These are phyloP conservation scores for Siniperca undulata DNA, from an alignment of 2,797 vertebrate genomes.

Conservation along the genomic window DNA sequence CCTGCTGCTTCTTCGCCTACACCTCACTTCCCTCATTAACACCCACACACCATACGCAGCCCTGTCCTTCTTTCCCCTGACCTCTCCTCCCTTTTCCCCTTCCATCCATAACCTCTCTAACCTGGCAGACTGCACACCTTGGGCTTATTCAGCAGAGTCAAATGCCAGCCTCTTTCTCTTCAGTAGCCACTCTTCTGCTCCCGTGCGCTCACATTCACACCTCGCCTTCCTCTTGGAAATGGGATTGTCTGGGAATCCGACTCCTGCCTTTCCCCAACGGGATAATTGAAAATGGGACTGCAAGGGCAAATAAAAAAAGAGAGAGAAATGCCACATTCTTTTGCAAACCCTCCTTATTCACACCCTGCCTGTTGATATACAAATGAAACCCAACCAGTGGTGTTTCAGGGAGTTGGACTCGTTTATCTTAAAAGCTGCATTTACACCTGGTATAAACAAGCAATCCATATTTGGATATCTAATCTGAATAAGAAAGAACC, in stretches of 20 bases:
- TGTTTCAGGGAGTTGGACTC: slow-evolving; percentile 3
- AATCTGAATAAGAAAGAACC: not conserved
- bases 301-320: slow-evolving; percentile 58
- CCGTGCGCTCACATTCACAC: slow-evolving; percentile 88
- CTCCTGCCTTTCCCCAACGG: slow-evolving; percentile 64
- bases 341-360: slow-evolving; percentile 21
- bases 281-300: slow-evolving; percentile 81
- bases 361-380: slow-evolving; percentile 60
- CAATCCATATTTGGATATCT: no score
- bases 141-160: slow-evolving; percentile 98
- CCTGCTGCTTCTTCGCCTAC: slow-evolving; percentile 40
- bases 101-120: slow-evolving; percentile 76
- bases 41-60: slow-evolving; percentile 37
- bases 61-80: slow-evolving; percentile 8
- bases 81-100: slow-evolving; percentile 21
- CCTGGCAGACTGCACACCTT: slow-evolving; percentile 85
- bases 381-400: not conserved
- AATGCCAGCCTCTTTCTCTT: slow-evolving; percentile 91
- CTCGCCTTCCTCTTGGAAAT: slow-evolving; percentile 79
- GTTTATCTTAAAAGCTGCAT: not conserved
- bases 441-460: not conserved
- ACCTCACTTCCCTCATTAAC: slow-evolving; percentile 68
- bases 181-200: slow-evolving; percentile 92
- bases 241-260: slow-evolving; percentile 80
- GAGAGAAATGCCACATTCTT: slow-evolving; percentile 58